These are phyloP conservation scores for Tachystola acroxantha DNA, from an alignment of 2,888 invertebrate species.

Conservation along the genomic window DNA sequence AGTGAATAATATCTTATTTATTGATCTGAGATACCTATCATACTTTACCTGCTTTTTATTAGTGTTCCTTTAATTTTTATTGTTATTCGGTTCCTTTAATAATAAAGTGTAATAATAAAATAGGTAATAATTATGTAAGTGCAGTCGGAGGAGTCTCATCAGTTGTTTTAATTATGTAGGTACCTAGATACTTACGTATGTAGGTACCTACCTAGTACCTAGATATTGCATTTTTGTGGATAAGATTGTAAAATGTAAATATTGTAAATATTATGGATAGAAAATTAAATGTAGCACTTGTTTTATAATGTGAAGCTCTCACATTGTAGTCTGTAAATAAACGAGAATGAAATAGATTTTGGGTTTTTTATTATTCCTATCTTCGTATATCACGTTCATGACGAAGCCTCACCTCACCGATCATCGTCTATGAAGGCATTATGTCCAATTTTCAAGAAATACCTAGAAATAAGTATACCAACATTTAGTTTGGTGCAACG, in stretches of 20 bases:
- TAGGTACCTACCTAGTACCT: no score
- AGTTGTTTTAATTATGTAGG: constrained; percentile 34
- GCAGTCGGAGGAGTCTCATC: constrained; percentile 30
- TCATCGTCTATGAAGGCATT: no score
- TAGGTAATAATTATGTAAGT: constrained; percentile 16
- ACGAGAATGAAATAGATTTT: constrained; percentile 60
- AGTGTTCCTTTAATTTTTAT: constrained; percentile 39
- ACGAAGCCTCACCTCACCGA: no score
- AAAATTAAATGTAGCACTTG: constrained; percentile 50
- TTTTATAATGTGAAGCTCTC: constrained; percentile 71
- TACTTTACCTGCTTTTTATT: constrained; percentile 27
- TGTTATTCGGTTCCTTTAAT: constrained; percentile 36
- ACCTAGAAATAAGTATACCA: no score
- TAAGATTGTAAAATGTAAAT: constrained; percentile 47
- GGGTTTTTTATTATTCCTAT: constrained; percentile 22
- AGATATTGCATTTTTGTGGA: constrained; percentile 48
- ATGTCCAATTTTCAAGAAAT: no score
- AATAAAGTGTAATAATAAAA: constrained; percentile 23
- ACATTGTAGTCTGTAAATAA: constrained; percentile 74
- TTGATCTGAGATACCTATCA: no score
- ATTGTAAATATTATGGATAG: constrained; percentile 50
- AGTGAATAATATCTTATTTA: no score
- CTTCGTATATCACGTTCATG: no score
- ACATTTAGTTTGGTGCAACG: no score
- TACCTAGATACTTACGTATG: no score